Evolutionary conservation across 1,140 invertebrate species (phyloP).

Genomic region (Aphis gossypii): DNA sequence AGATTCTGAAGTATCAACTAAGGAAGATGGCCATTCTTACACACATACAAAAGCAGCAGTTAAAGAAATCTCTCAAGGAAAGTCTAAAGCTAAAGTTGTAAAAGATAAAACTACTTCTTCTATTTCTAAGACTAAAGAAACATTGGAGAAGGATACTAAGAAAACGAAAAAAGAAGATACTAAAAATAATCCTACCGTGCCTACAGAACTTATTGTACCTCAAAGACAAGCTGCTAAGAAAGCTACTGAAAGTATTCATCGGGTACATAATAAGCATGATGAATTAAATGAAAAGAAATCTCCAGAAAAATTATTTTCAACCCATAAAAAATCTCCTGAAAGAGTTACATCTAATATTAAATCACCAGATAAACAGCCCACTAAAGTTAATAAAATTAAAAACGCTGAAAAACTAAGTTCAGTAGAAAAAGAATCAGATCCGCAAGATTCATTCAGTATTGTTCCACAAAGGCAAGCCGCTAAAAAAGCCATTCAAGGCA

Average conservation of each 20-base stretch:
- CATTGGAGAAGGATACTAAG: constrained; percentile 66
- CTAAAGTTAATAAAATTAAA: constrained; percentile 60
- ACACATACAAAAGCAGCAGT: constrained; percentile 81
- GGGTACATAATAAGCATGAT: constrained; percentile 62
- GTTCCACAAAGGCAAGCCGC: constrained; percentile 89
- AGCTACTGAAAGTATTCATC: constrained; percentile 78
- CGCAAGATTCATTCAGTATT: constrained; percentile 78
- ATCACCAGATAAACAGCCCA: constrained; percentile 58
- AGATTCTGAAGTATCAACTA: constrained; percentile 68
- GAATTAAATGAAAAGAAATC: constrained; percentile 63
- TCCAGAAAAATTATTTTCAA: constrained; percentile 64
- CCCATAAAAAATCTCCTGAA: constrained; percentile 62
- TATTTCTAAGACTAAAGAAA: constrained; percentile 63
- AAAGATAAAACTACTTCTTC: constrained; percentile 60
- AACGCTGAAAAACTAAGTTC: constrained; percentile 68
- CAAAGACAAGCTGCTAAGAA: constrained; percentile 80
- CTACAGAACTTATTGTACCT: constrained; percentile 86
- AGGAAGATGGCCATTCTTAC: constrained; percentile 67
- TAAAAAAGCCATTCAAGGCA: constrained; percentile 80
- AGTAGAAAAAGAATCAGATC: constrained; percentile 71
- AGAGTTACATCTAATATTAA: constrained; percentile 56
- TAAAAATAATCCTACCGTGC: constrained; percentile 69
- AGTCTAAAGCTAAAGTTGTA: constrained; percentile 58
- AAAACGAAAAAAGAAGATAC: constrained; percentile 70
- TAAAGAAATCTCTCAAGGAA: constrained; percentile 73